Base-by-base conservation (phyloP, 2,797 vertebrate species). In the Poecilia wingei region DNA sequence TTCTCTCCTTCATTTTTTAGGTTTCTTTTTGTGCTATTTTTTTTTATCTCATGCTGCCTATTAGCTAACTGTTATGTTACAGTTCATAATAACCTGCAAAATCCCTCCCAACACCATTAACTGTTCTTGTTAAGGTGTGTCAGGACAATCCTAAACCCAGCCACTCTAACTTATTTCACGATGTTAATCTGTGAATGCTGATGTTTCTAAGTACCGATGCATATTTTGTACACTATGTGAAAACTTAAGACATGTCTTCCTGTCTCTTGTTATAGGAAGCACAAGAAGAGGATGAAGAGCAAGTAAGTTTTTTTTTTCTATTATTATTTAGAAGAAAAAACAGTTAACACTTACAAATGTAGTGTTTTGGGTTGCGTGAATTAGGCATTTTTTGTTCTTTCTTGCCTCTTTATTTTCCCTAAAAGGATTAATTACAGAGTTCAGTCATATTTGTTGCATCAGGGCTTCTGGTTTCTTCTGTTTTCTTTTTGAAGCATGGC, bases 211-310 rank as follows among this genome's bases (percentile, higher is more conserved):
- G 31, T 72, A 5, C 57, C 16, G 43, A 77, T 55, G 22, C 25
- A 45, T 10, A 25, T 70, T 45, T 12, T 70, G 39, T 6, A 70
- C 3, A 20, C 36, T 79, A n/a, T 14, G 20, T 39, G 33, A 39
- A 25, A 14, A 82, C n/a, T 39, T 25, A 53, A 79, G 18, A 68
- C 12, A 6, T 77, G 10, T 82, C 83, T 91, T 85, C 7, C 57
- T 87, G 43, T 93, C 43, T 87, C 25, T 68, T 91, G 64, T 88
- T 28, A 83, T 45, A 95, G 90, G 85, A 93, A 86, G 86, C 80
- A 18, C 57, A 57, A 16, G 86, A n/a, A 49, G 93, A 94, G 45
- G 93, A 93, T 43, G 94, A 94, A 79, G 90, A 88, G 43, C 91
- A 95, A 94, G 96, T 96, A 89, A 66, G 86, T 82, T 74, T 79